Percentiles rank a stretch among this genome's conserved stretches.
phyloP scores from a whole-genome alignment of 1,140 invertebrate species.

The Microplitis mediator region DNA sequence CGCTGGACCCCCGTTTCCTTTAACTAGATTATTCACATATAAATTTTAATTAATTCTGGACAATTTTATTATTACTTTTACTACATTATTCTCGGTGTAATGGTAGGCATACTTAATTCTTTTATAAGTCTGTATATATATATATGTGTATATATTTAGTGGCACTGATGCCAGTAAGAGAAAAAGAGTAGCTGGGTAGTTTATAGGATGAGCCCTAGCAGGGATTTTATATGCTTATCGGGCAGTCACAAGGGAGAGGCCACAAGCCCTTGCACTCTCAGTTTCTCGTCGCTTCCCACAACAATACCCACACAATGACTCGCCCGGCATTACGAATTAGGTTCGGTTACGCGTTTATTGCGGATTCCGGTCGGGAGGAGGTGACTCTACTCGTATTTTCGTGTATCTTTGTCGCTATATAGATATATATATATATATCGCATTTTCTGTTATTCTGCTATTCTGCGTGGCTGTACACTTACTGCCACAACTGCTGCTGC shows the following conservation, averaged over 20 bases:
- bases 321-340: constrained; percentile 59
- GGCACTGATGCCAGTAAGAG: constrained; percentile 9
- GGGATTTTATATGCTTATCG: constrained; percentile 24
- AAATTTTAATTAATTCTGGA: too few species aligned
- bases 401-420: too few species aligned
- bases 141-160: constrained; percentile 14
- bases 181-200: constrained; percentile 51
- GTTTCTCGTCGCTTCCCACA: constrained; percentile 18
- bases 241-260: constrained; percentile 28
- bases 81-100: too few species aligned
- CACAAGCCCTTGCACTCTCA: constrained; percentile 1
- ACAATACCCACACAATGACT: constrained; percentile 57
- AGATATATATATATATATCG: too few species aligned
- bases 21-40: too few species aligned
- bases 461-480: neutral
- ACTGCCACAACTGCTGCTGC: neutral
- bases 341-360: constrained; percentile 62
- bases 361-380: constrained; percentile 52
- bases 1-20: too few species aligned
- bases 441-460: neutral
- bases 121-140: constrained; percentile 13
- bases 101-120: too few species aligned
- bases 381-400: constrained; percentile 41
- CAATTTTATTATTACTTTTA: too few species aligned
- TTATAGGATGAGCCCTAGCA: constrained; percentile 47